Evolutionary conservation across 35 echinoderm and acorn worm genomes (phyloP), one percentile per base, ranked within the genome.

Genomic region (Chiridota heheva): DNA sequence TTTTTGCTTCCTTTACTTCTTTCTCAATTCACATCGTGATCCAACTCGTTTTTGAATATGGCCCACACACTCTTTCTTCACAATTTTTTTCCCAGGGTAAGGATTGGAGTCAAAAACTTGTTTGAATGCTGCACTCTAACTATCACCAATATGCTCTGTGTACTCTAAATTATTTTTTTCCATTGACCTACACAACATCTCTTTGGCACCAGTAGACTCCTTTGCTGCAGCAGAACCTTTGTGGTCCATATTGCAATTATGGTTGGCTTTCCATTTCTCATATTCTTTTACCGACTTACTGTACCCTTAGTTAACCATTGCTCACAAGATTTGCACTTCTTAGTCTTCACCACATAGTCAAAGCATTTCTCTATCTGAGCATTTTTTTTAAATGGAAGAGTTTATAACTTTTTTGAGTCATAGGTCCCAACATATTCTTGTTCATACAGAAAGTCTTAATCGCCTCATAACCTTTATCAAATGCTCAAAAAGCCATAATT

Each of bases 61-160:
- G 13, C 69, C 3, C 69, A 72, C 69, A 72, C 42, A 41, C 69
- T 26, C 36, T 15, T 46, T 36, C 42, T 42, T 72, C 46, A 26
- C 4, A 5, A 40, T 15, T 2, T 10, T 8, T 10, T 72, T 43
- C 46, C 7, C 16, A 20, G 38, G 4, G 18, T 44, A 72, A 22
- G 40, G 69, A 20, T 72, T 44, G 29, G 20, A 26, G 10, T 37
- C 68, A 2, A 10, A 76, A 24, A 76, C 72, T 48, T 61, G 40
- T 34, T 80, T 80, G 58, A 28, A 80, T 20, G 76, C 30, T 39
- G 76, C 53, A 5, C 53, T 41, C 28, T 81, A 37, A 20, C 78
- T 61, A 63, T 81, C 60, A 8, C 78, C 41, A 65, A 81, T 42
- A 44, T 80, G 63, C 28, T 81, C n/a, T 65, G 60, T 81, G 41